These are phyloP conservation scores for Drosophila neonasuta DNA, from an alignment of 2,888 invertebrate species.

Conservation along the genomic window DNA sequence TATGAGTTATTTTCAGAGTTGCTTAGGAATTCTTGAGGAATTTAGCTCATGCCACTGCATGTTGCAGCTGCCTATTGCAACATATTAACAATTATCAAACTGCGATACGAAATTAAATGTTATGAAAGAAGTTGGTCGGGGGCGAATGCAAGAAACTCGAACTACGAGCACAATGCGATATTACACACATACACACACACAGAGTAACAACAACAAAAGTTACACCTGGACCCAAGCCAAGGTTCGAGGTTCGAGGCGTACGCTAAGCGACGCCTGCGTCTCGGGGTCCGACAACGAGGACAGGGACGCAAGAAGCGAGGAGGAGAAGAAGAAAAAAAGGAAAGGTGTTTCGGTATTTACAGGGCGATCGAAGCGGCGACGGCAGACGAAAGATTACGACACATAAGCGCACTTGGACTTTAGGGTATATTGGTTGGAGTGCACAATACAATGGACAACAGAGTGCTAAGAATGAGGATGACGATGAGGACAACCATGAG, in stretches of 20 bases:
- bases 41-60: conserved; percentile 34
- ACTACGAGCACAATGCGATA: conserved; percentile 38
- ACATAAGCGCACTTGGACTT: conserved; percentile 45
- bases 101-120: conserved; percentile 57
- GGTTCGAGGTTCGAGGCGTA: conserved; percentile 48
- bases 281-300: conserved; percentile 5
- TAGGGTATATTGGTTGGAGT: conserved; percentile 22
- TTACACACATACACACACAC: conserved; percentile 25
- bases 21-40: not conserved
- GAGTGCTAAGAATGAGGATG: conserved; percentile 7
- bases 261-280: conserved; percentile 35
- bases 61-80: conserved; percentile 48
- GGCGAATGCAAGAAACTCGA: conserved; percentile 41
- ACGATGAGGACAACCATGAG: conserved; percentile 23
- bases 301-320: conserved; percentile 2
- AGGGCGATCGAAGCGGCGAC: conserved; percentile 31
- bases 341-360: conserved; percentile 72
- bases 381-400: conserved; percentile 43
- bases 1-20: conserved; percentile 1
- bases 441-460: conserved; percentile 42
- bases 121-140: conserved; percentile 52
- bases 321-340: conserved; percentile 27
- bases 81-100: conserved; percentile 51
- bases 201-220: conserved; percentile 52
- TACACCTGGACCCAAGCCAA: conserved; percentile 73